Conservation (phyloP, 30 jellyfish, hydroid and myxozoan genomes). For the Chrysaora quinquecirrha region DNA sequence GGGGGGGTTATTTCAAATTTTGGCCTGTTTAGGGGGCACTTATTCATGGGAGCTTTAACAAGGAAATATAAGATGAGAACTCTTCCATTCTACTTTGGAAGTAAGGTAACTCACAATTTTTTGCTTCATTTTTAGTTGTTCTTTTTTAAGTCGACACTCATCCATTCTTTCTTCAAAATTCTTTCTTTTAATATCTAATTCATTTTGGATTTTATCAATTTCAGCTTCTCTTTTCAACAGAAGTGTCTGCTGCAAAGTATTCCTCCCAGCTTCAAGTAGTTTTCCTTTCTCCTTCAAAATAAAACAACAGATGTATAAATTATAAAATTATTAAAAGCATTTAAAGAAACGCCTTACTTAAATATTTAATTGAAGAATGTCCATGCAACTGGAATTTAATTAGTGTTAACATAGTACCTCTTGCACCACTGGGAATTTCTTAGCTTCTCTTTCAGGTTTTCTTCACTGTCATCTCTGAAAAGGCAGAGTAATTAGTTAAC, state of each 20-base stretch:
- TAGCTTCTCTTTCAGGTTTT: neutral
- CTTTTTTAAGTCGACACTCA: conserved; percentile 53
- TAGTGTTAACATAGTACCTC: no score
- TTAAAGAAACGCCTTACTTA: no score
- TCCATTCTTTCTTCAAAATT: conserved; percentile 71
- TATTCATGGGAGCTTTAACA: no score
- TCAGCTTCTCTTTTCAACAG: conserved; percentile 69
- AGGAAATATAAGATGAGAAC: no score
- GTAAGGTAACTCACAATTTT: conserved; percentile 49
- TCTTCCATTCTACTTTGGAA: no score
- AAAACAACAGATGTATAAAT: neutral
- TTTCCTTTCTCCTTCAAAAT: conserved; percentile 49
- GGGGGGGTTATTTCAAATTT: no score
- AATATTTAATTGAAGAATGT: no score
- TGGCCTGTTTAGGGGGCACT: no score
- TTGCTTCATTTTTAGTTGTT: conserved; percentile 55
- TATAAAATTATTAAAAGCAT: no score
- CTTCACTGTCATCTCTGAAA: conserved; percentile 18
- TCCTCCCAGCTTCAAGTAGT: conserved; percentile 61
- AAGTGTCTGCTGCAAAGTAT: conserved; percentile 70
- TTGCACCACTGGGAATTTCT: conserved; percentile 6
- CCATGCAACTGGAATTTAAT: no score
- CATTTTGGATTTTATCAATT: conserved; percentile 59
- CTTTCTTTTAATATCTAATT: conserved; percentile 47
- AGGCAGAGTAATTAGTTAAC: neutral